Evolutionary conservation across 2,797 vertebrate genomes (phyloP).

Genomic region (Sphaeramia orbicularis): DNA sequence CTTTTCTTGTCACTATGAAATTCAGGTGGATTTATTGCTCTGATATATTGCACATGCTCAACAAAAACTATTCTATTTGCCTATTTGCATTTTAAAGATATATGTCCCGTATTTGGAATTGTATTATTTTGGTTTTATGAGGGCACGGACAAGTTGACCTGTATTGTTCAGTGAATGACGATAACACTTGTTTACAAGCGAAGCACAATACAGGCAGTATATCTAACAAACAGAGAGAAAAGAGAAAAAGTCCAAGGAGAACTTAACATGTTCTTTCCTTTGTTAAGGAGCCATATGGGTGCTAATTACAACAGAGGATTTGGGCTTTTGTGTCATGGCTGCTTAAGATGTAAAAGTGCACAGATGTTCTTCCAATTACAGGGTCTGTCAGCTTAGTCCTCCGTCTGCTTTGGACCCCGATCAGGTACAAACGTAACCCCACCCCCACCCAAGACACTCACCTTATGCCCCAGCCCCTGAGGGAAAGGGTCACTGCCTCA

Average conservation of each 20-base stretch:
- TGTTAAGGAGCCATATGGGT: constrained; percentile 68
- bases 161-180: constrained; percentile 28
- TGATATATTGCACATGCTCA: constrained; percentile 14
- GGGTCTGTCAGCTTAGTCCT: constrained; percentile 56
- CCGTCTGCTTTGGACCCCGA: constrained; percentile 68
- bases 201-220: constrained; percentile 52
- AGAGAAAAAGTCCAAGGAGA: constrained; percentile 36
- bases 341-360: constrained; percentile 80
- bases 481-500: constrained; percentile 10
- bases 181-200: constrained; percentile 55
- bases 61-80: constrained; percentile 20
- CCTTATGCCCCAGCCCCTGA: constrained; percentile 33
- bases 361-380: constrained; percentile 86
- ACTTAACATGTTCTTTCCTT: constrained; percentile 54
- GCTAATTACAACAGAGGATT: constrained; percentile 65
- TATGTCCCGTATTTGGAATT: constrained; percentile 20
- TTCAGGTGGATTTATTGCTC: constrained; percentile 26
- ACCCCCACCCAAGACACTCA: constrained; percentile 18
- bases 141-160: constrained; percentile 39
- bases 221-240: constrained; percentile 43
- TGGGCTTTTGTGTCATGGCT: constrained; percentile 66
- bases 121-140: constrained; percentile 25
- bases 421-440: constrained; percentile 80
- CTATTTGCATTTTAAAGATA: constrained; percentile 41
- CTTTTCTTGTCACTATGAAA: background rate